phyloP scores from a whole-genome alignment of 2,888 invertebrate species.

The Desoria tigrina region DNA sequence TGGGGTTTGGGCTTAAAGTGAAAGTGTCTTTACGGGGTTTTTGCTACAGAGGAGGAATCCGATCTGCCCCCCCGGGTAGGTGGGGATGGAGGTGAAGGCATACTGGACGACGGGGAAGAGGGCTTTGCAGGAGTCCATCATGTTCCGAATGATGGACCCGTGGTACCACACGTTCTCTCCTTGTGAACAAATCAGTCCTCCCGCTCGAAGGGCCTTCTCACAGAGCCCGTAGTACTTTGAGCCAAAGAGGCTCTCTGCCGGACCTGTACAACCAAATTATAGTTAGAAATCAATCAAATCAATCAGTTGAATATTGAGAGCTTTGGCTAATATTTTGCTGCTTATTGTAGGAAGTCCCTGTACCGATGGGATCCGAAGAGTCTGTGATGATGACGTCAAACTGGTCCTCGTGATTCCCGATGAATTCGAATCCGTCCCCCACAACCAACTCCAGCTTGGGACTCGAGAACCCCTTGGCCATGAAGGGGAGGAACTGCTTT shows the following conservation, averaged over 20 bases:
- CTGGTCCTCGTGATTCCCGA: constrained; percentile 77
- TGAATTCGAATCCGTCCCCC: constrained; percentile 92
- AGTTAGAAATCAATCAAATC: background rate
- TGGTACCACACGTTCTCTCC: constrained; percentile 75
- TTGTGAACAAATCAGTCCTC: constrained; percentile 94
- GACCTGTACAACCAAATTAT: constrained; percentile 60
- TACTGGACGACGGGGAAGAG: constrained; percentile 79
- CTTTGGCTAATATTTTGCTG: too few species aligned
- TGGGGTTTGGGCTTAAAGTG: too few species aligned
- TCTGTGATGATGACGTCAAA: constrained; percentile 99
- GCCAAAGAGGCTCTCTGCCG: constrained; percentile 71
- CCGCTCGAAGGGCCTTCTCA: constrained; percentile 76
- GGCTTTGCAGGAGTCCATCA: constrained; percentile 72
- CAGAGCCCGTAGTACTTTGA: constrained; percentile 81
- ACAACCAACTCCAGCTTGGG: constrained; percentile 80
- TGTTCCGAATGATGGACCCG: constrained; percentile 72
- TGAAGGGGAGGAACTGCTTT: constrained; percentile 83
- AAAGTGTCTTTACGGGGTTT: constrained; percentile 60
- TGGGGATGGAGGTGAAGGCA: constrained; percentile 82
- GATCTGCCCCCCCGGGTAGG: constrained; percentile 96
- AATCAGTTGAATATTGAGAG: too few species aligned
- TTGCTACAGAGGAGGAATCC: constrained; percentile 88
- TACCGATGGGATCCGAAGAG: constrained; percentile 94
- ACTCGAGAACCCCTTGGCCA: constrained; percentile 83
- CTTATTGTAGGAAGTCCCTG: too few species aligned